These are phyloP conservation scores for Ditylenchus dipsaci DNA, from an alignment of 1,140 invertebrate genomes.

Conservation along the genomic window DNA sequence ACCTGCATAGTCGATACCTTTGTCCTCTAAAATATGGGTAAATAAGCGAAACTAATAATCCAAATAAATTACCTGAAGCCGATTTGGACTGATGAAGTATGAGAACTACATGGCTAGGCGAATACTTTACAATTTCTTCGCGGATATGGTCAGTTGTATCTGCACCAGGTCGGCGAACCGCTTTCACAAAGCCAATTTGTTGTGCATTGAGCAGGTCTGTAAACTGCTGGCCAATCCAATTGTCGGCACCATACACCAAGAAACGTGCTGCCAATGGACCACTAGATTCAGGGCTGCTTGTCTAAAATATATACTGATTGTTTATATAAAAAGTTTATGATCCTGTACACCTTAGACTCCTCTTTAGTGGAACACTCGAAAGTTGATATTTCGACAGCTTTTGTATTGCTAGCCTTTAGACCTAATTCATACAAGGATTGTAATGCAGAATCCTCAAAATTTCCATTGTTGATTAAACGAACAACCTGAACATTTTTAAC, in stretches of 20 bases:
- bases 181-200: background rate
- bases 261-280: background rate
- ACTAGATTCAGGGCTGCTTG: no score
- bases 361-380: background rate
- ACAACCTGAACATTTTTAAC: no score
- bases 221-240: slow-evolving; percentile 3
- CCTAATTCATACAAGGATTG: background rate
- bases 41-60: background rate
- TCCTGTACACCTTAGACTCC: no score
- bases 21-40: background rate
- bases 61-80: background rate
- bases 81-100: background rate
- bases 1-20: slow-evolving; percentile 17
- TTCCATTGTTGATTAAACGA: background rate
- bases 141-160: background rate
- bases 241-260: background rate
- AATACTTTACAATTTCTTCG: background rate
- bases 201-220: background rate
- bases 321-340: no score
- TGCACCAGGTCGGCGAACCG: background rate
- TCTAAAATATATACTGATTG: no score
- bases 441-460: background rate
- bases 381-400: background rate
- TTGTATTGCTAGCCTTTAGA: background rate
- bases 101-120: slow-evolving; percentile 7